Conservation (phyloP, 2,113 vertebrate species). For the Hyperopisus bebe region DNA sequence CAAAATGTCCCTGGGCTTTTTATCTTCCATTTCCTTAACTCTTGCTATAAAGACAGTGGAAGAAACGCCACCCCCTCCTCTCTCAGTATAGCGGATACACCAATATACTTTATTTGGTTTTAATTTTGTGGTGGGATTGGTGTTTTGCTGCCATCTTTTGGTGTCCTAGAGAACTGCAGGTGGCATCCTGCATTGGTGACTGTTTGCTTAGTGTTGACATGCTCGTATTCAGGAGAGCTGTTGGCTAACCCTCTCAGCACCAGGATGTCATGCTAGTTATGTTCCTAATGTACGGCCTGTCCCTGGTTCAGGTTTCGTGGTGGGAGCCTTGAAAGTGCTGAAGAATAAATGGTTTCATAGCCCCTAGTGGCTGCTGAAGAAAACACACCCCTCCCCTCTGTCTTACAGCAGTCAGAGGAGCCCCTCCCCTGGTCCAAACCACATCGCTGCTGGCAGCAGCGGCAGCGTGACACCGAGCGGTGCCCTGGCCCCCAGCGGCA, state of each 20-base stretch:
- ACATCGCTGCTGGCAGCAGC: conserved; percentile 45
- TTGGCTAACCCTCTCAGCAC: background rate
- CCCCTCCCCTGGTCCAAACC: conserved; percentile 77
- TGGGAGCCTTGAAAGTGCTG: background rate
- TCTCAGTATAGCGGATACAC: no score
- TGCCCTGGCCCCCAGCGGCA: conserved; percentile 55
- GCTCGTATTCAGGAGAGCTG: background rate
- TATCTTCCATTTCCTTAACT: background rate
- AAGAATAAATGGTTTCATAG: background rate
- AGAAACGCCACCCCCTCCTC: background rate
- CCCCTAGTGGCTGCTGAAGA: background rate
- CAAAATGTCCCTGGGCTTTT: background rate
- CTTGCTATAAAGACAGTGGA: background rate
- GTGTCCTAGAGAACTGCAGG: background rate
- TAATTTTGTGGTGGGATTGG: background rate
- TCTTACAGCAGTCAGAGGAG: conserved; percentile 78
- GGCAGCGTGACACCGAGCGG: conserved; percentile 41
- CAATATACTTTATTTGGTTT: background rate
- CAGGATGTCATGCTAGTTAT: background rate
- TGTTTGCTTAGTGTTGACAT: background rate
- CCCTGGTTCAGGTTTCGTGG: background rate
- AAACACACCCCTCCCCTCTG: background rate
- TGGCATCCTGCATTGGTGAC: background rate
- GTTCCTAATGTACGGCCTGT: background rate
- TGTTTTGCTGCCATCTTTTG: conserved; percentile 7